Conservation (phyloP, 2,113 vertebrate genomes). For the Prunella fulvescens region DNA sequence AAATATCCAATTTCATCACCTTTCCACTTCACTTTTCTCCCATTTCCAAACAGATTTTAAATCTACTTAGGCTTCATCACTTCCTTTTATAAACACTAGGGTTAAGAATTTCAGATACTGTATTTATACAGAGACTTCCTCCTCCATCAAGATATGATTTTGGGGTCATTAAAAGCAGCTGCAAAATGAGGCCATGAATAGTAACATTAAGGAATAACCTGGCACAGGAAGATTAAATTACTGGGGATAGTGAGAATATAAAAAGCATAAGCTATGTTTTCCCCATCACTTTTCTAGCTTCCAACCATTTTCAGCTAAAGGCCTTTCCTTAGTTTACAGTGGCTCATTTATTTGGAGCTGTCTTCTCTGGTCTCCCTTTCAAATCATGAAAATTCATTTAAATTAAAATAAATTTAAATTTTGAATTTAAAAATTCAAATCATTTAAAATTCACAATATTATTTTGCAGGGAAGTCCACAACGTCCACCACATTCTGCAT, state of each 20-base stretch:
- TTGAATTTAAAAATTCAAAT: too few relatives aligned
- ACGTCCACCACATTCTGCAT: background rate
- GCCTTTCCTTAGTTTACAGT: background rate
- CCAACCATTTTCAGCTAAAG: background rate
- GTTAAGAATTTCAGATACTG: background rate
- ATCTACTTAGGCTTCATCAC: background rate
- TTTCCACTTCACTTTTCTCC: background rate
- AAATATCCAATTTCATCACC: background rate
- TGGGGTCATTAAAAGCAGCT: background rate
- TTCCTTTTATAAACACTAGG: background rate
- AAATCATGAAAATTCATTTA: too few relatives aligned
- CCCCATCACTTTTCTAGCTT: background rate
- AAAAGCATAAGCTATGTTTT: background rate
- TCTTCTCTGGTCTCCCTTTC: background rate
- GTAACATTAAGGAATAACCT: background rate
- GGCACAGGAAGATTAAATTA: background rate
- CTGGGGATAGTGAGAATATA: background rate
- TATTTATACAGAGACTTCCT: background rate
- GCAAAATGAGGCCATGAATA: background rate
- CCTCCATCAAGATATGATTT: background rate
- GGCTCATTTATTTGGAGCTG: background rate
- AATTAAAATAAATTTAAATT: too few relatives aligned
- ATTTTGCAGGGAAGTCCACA: background rate
- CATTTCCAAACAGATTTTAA: background rate
- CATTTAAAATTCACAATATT: background rate